These are phyloP conservation scores for Amiota minor DNA, from an alignment of 2,888 invertebrate genomes.

Conservation along the genomic window DNA sequence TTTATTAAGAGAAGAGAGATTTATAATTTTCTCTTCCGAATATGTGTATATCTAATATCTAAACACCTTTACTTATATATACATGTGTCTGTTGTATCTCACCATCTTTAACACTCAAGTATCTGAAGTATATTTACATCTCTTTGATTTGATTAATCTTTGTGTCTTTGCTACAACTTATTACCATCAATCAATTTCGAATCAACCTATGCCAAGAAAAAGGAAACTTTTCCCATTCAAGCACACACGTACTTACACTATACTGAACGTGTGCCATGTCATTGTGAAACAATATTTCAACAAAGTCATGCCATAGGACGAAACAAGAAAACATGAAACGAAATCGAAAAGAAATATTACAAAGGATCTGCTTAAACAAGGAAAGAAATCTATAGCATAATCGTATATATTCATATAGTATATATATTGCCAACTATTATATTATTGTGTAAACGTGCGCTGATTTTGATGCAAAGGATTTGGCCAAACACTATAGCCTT, in stretches of 20 bases:
- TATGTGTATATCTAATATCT: no score
- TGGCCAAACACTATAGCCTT: conserved; percentile 49
- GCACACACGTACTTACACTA: background rate
- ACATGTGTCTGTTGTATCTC: no score
- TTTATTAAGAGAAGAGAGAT: no score
- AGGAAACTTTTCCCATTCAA: background rate
- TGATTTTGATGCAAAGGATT: conserved; percentile 58
- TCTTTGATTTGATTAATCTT: no score
- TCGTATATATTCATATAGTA: conserved; percentile 18
- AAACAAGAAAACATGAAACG: conserved; percentile 41
- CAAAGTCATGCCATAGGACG: conserved; percentile 36
- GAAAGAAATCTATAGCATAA: background rate
- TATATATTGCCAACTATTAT: conserved; percentile 66
- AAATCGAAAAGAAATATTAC: conserved; percentile 53
- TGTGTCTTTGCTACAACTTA: no score
- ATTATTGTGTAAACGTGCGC: conserved; percentile 67
- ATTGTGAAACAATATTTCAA: conserved; percentile 58
- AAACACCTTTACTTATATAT: no score
- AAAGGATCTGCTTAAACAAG: conserved; percentile 23
- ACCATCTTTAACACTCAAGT: no score
- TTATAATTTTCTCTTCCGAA: no score
- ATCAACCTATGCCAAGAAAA: background rate
- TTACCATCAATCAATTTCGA: background rate
- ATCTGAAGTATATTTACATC: no score
- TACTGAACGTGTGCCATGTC: conserved; percentile 49